Conservation (phyloP, 1,140 invertebrate genomes). For the Lordiphosa clarofinis region DNA sequence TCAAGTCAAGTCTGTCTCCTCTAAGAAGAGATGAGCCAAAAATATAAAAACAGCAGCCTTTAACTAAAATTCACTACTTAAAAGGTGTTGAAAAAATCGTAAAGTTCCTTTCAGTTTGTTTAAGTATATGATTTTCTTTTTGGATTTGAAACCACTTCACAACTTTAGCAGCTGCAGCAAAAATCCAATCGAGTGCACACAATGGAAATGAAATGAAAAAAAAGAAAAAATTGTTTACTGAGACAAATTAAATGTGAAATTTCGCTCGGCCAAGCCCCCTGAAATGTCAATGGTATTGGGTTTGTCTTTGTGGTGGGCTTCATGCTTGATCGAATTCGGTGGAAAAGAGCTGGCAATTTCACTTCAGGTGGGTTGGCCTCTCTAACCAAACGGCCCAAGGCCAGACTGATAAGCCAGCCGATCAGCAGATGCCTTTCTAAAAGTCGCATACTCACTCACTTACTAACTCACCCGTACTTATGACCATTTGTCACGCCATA, state of each 20-base stretch:
- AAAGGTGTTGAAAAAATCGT: no score
- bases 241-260: conserved; percentile 32
- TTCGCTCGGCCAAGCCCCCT: conserved; percentile 13
- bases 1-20: no score
- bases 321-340: conserved; percentile 1
- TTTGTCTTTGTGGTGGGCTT: background rate
- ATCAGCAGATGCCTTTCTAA: conserved; percentile 53
- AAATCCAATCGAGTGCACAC: conserved; percentile 1
- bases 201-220: no score
- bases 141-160: no score
- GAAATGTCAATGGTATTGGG: no score
- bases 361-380: background rate
- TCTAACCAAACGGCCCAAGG: conserved; percentile 17
- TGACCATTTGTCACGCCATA: conserved; percentile 67
- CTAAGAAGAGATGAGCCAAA: no score
- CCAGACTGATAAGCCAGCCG: conserved; percentile 36
- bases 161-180: no score
- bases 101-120: no score
- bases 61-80: no score
- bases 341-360: background rate
- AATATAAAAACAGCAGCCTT: no score
- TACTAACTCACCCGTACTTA: conserved; percentile 25
- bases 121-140: no score
- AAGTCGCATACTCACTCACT: conserved; percentile 27
- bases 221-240: conserved; percentile 1